Evolutionary conservation across 2,113 vertebrate species (phyloP).

Genomic region (Pavo muticus): DNA sequence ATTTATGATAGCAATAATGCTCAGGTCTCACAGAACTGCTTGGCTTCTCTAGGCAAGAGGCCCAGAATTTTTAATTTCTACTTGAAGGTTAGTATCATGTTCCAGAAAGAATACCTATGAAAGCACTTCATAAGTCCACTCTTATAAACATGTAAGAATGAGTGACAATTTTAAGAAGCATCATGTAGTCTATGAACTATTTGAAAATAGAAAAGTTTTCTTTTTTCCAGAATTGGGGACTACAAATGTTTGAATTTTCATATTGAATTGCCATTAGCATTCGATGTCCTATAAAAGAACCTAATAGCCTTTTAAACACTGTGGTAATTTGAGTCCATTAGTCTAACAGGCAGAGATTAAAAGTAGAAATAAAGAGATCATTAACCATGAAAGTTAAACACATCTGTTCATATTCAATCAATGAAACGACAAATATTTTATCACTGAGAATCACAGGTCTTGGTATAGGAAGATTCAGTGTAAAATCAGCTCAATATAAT

Average conservation of each 20-base stretch:
- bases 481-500: background rate
- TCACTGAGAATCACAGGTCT: background rate
- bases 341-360: constrained; percentile 55
- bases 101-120: background rate
- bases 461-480: background rate
- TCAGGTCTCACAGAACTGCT: background rate
- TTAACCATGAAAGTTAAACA: constrained; percentile 58
- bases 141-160: background rate
- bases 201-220: background rate
- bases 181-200: background rate
- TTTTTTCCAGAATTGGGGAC: background rate
- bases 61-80: background rate
- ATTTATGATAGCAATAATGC: background rate
- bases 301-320: constrained; percentile 55
- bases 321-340: constrained; percentile 61
- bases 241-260: background rate
- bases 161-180: background rate
- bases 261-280: constrained; percentile 14
- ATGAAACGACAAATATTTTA: constrained; percentile 39
- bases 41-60: background rate
- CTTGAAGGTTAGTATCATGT: background rate
- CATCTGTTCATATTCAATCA: constrained; percentile 43
- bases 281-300: background rate
- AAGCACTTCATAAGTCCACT: background rate
- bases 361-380: constrained; percentile 59